phyloP scores from a whole-genome alignment of 2,797 vertebrate species.

The Dicrostonyx torquatus region DNA sequence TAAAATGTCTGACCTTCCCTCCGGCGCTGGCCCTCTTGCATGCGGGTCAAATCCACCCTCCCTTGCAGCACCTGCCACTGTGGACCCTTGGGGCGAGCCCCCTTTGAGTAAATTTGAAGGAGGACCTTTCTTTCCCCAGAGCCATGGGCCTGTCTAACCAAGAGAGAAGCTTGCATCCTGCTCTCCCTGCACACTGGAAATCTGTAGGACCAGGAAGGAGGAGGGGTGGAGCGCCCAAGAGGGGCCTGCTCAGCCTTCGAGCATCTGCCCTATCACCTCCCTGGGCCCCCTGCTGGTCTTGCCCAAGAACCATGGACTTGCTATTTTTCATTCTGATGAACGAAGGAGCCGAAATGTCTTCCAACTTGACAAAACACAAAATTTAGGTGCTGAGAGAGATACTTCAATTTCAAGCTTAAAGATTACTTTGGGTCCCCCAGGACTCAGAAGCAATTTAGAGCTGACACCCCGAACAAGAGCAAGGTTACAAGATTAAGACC shows the following conservation, averaged over 20 bases:
- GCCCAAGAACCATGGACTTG: not conserved
- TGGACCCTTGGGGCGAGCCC: not conserved
- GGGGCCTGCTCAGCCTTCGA: not conserved
- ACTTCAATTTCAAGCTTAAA: constrained; percentile 90
- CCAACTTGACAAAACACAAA: constrained; percentile 83
- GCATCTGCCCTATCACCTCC: not conserved
- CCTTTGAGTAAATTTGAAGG: accelerated
- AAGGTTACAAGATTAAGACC: constrained; percentile 90
- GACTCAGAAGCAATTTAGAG: constrained; percentile 91
- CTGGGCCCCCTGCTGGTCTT: constrained; percentile 51
- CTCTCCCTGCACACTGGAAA: not conserved
- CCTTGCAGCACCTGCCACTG: not conserved
- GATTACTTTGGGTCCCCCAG: constrained; percentile 89
- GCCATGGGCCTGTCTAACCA: not conserved
- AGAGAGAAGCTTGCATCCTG: accelerated
- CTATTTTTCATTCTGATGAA: constrained; percentile 82
- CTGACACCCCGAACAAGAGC: constrained; percentile 88
- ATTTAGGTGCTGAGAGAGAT: constrained; percentile 86
- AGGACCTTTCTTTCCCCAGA: not conserved
- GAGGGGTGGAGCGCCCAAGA: not conserved
- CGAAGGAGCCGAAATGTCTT: constrained; percentile 75
- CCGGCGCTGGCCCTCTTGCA: too few species aligned
- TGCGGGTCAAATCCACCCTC: accelerated
- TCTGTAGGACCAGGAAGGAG: not conserved
- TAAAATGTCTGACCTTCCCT: too few species aligned